Evolutionary conservation across 2,113 vertebrate species (phyloP), one percentile per base, ranked within the genome.

Genomic region (Shinisaurus crocodilurus): DNA sequence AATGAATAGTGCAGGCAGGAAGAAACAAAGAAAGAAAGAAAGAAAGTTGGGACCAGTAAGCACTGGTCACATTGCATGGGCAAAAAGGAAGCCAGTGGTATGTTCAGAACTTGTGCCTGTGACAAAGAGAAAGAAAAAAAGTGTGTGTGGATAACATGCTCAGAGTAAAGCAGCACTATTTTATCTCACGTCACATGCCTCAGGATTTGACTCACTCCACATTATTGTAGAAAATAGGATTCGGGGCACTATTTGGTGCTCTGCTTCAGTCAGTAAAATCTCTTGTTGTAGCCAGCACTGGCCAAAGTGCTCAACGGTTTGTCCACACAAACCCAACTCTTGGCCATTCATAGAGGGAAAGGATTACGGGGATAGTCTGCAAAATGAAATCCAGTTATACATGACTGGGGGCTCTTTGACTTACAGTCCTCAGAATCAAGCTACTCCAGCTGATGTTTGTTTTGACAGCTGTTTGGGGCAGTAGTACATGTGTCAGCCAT

Each of bases 371-470:
- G 92, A 93, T 94, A 94, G 95, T 95, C 93, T 92, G 65, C 84
- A 76, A 94, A 86, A 93, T 89, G 91, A 93, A 95, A 94, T 94
- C 92, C 91, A 91, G 86, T 90, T 94, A 94, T 89, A 89, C 93
- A 93, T 93, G 88, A 85, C 90, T 93, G 0, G 40, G 88, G 74
- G 92, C 93, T 92, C 89, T 63, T 76, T 72, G 50, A 86, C 93
- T 93, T 94, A 88, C 91, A 89, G 54, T 83, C 91, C 90, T 90
- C 90, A 90, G 93, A 84, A 94, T 2, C 92, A 93, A 94, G 90
- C 83, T 91, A 91, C 92, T 92, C 92, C 95, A 95, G 95, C 94
- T 96, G 95, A 96, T 94, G 93, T 95, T 96, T 96, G 94, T 96
- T 96, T 96, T 94, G 93, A 96, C 96, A 96, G 96, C 95, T 96